Conservation (phyloP, 1,140 invertebrate species). For the Spodoptera frugiperda region DNA sequence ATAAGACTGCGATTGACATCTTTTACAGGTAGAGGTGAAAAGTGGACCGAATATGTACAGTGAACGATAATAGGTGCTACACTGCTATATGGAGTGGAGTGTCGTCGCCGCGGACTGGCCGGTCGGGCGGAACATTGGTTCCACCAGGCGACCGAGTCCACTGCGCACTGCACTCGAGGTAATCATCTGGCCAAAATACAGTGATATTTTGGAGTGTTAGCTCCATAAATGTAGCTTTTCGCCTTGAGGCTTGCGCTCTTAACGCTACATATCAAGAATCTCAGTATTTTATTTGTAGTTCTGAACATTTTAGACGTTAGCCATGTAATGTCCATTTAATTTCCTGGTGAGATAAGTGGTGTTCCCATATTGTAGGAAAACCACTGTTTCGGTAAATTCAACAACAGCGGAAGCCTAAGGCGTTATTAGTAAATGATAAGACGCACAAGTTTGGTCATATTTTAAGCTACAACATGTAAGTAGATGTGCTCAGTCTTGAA, state of each 20-base stretch:
- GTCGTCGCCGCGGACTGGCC: slow-evolving; percentile 8
- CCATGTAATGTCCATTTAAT: slow-evolving; percentile 28
- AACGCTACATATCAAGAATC: slow-evolving; percentile 81
- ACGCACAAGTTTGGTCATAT: slow-evolving; percentile 57
- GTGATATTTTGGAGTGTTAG: slow-evolving; percentile 38
- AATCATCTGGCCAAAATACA: slow-evolving; percentile 42
- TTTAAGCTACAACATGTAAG: slow-evolving; percentile 50
- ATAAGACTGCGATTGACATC: not conserved
- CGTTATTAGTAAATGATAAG: slow-evolving; percentile 49
- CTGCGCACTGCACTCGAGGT: slow-evolving; percentile 9
- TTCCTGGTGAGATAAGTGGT: slow-evolving; percentile 34
- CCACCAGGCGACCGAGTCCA: not conserved
- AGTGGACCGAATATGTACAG: slow-evolving; percentile 76
- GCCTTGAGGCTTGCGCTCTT: slow-evolving; percentile 65
- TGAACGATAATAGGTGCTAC: slow-evolving; percentile 79
- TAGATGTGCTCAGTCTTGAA: slow-evolving; percentile 56
- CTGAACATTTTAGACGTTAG: slow-evolving; percentile 27
- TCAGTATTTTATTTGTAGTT: slow-evolving; percentile 58
- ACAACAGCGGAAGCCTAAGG: slow-evolving; percentile 57
- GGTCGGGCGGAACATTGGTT: not conserved
- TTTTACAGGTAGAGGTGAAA: slow-evolving; percentile 50
- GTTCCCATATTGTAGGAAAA: slow-evolving; percentile 67
- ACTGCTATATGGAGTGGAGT: slow-evolving; percentile 53
- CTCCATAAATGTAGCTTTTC: slow-evolving; percentile 54
- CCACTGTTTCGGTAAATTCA: slow-evolving; percentile 41